Conservation (phyloP, 1,140 invertebrate genomes). For the Sitodiplosis mosellana region DNA sequence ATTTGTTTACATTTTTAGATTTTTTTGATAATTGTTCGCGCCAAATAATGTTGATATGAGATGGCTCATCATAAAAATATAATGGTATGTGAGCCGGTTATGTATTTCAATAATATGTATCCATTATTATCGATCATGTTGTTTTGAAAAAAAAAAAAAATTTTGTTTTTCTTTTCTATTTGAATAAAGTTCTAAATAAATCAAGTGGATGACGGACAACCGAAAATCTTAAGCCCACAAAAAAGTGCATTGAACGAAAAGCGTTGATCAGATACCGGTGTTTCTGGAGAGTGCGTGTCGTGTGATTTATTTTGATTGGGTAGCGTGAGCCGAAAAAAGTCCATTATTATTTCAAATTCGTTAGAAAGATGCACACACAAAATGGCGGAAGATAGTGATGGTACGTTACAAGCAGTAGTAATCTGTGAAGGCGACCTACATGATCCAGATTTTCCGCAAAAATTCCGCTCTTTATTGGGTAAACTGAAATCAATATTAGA, state of each 20-base stretch:
- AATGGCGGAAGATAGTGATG: slow-evolving; percentile 7
- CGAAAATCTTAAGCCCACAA: too few relatives aligned
- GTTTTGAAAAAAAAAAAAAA: too few relatives aligned
- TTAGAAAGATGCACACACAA: background rate
- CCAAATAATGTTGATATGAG: too few relatives aligned
- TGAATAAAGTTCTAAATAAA: too few relatives aligned
- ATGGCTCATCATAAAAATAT: too few relatives aligned
- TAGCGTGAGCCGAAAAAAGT: background rate
- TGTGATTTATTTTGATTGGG: background rate
- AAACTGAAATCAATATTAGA: slow-evolving; percentile 4
- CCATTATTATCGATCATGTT: too few relatives aligned
- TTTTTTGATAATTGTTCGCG: too few relatives aligned
- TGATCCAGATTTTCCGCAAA: slow-evolving; percentile 6
- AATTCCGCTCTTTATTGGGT: slow-evolving; percentile 3
- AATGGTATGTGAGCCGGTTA: too few relatives aligned
- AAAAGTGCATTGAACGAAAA: background rate
- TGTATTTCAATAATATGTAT: too few relatives aligned
- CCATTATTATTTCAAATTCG: background rate
- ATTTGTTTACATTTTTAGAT: too few relatives aligned
- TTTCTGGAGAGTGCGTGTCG: background rate
- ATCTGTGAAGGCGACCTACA: slow-evolving; percentile 5
- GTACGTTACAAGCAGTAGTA: slow-evolving; percentile 6
- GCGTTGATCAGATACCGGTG: background rate
- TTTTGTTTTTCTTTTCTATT: too few relatives aligned
- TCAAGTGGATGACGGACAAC: too few relatives aligned